Percentiles rank a stretch among this genome's conserved stretches.
Evolutionary conservation across 2,888 invertebrate genomes (phyloP).

Genomic region (Enchytraeus crypticus): DNA sequence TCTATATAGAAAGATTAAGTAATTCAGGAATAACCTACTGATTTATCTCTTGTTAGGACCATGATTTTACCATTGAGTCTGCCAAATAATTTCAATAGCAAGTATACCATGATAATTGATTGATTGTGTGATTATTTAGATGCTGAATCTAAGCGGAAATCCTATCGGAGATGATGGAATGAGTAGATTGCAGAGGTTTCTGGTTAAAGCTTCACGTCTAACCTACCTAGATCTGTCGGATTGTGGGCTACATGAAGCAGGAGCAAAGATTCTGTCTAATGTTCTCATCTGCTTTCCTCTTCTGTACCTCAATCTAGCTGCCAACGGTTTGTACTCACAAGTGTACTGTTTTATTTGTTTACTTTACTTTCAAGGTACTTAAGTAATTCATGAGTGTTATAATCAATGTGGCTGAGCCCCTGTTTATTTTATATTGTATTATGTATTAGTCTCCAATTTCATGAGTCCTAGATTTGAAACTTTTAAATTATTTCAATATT

Average conservation of each 20-base stretch:
- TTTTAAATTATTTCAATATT: no score
- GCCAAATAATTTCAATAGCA: no score
- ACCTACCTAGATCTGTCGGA: slow-evolving; percentile 23
- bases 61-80: no score
- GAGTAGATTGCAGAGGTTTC: slow-evolving; percentile 17
- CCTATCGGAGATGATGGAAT: slow-evolving; percentile 18
- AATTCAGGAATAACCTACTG: no score
- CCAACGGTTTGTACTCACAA: slow-evolving; percentile 12
- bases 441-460: no score
- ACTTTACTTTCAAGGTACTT: background rate
- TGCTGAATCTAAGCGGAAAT: slow-evolving; percentile 25
- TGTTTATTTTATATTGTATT: background rate
- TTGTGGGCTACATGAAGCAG: slow-evolving; percentile 18
- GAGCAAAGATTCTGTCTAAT: slow-evolving; percentile 16
- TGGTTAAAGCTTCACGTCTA: slow-evolving; percentile 24
- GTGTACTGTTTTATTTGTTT: background rate
- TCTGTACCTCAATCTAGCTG: slow-evolving; percentile 17
- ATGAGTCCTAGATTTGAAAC: no score
- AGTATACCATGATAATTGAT: no score
- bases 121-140: background rate
- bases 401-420: no score
- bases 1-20: no score
- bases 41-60: no score
- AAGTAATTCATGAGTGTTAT: no score
- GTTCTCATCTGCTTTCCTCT: slow-evolving; percentile 24